A percentile compares a stretch with the other conserved stretches of the same genome.
These are phyloP conservation scores for Xenops minutus DNA, from an alignment of 2,797 vertebrate genomes.

Conservation along the genomic window DNA sequence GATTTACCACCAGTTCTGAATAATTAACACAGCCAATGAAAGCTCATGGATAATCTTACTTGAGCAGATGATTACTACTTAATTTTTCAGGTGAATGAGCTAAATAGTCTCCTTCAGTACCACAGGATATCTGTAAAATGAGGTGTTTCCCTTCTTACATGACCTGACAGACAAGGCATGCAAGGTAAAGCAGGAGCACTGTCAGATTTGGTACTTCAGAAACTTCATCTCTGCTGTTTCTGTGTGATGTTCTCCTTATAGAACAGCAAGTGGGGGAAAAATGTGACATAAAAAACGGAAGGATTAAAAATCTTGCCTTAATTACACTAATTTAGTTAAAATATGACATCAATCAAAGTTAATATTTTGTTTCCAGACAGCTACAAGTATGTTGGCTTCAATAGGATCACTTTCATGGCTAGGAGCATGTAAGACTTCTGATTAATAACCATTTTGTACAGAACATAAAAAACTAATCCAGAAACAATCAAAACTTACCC, in stretches of 20 bases:
- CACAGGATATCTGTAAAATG: not conserved
- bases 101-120: not conserved
- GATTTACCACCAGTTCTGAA: not conserved
- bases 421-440: not conserved
- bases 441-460: not conserved
- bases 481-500: conserved; percentile 67
- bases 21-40: not conserved
- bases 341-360: not conserved
- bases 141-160: not conserved
- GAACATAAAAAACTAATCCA: not conserved
- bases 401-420: not conserved
- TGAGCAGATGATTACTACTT: not conserved
- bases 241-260: not conserved
- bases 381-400: not conserved
- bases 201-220: not conserved
- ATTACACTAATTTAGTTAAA: not conserved
- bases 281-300: not conserved
- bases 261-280: not conserved
- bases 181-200: not conserved
- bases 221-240: not conserved
- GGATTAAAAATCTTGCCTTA: not conserved
- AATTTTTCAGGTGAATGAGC: not conserved
- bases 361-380: not conserved
- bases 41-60: not conserved
- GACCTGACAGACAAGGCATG: not conserved